Conservation (phyloP, 2,797 vertebrate genomes). For the Enteromius argenteus region DNA sequence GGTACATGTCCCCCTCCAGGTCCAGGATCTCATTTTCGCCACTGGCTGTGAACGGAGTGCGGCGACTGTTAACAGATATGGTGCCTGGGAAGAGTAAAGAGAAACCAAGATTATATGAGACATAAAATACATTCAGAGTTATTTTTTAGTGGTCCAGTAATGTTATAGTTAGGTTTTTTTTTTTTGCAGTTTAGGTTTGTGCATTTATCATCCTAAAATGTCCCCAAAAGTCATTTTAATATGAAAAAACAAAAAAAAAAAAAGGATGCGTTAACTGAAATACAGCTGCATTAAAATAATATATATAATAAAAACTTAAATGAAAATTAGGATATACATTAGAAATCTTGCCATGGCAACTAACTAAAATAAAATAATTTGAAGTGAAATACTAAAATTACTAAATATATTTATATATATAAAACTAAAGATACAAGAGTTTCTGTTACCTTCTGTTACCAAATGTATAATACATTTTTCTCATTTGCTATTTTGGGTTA, state of each 20-base stretch:
- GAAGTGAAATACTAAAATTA: neutral
- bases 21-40: slow-evolving; percentile 98
- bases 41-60: slow-evolving; percentile 95
- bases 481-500: neutral
- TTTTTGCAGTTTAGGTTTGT: neutral
- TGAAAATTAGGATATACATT: too few relatives aligned
- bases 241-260: neutral
- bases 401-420: neutral
- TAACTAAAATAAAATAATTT: neutral
- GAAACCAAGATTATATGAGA: neutral
- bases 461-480: neutral
- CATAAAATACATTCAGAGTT: neutral
- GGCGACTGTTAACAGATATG: slow-evolving; percentile 97
- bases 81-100: slow-evolving; percentile 81
- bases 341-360: neutral
- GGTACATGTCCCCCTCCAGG: slow-evolving; percentile 96
- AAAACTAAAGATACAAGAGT: neutral
- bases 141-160: neutral
- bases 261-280: neutral
- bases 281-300: neutral
- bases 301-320: too few relatives aligned
- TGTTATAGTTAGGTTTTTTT: neutral
- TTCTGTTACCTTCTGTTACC: neutral
- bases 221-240: neutral
- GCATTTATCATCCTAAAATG: neutral